These are phyloP conservation scores for Glaucopsyche alexis DNA, from an alignment of 2,888 invertebrate species.

Conservation along the genomic window DNA sequence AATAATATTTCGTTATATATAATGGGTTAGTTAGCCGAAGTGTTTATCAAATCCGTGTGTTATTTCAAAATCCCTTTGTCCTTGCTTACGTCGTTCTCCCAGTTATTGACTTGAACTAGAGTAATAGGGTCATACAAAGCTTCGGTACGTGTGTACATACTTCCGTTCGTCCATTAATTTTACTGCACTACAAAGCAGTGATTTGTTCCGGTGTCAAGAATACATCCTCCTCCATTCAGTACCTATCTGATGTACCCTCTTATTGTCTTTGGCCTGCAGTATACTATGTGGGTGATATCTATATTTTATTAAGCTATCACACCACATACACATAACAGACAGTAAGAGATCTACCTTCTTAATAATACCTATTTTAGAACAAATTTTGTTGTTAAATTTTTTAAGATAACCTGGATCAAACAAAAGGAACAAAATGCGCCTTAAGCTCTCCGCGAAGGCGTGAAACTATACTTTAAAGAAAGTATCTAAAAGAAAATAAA, in stretches of 20 bases:
- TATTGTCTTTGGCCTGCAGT: neutral
- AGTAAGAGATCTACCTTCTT: no score
- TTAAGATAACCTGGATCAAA: neutral
- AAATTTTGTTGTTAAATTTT: neutral
- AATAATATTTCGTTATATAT: no score
- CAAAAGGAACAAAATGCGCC: constrained; percentile 2
- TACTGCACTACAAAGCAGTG: constrained; percentile 18
- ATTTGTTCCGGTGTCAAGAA: constrained; percentile 22
- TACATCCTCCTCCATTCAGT: constrained; percentile 14
- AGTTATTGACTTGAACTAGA: constrained; percentile 8
- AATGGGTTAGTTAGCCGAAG: neutral
- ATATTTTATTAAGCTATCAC: neutral
- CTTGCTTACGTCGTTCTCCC: neutral
- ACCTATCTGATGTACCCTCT: constrained; percentile 5
- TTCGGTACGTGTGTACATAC: constrained; percentile 4
- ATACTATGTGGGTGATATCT: neutral
- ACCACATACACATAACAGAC: no score
- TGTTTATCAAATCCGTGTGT: neutral
- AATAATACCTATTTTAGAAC: neutral
- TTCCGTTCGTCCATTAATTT: constrained; percentile 21
- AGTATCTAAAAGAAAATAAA: constrained; percentile 12
- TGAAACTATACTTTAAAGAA: constrained; percentile 11
- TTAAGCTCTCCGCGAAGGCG: neutral
- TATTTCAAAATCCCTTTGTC: constrained; percentile 17
- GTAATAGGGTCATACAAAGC: constrained; percentile 13